Evolutionary conservation across 2,797 vertebrate genomes (phyloP), one percentile per base, ranked within the genome.

Genomic region (Tragopan temminckii): DNA sequence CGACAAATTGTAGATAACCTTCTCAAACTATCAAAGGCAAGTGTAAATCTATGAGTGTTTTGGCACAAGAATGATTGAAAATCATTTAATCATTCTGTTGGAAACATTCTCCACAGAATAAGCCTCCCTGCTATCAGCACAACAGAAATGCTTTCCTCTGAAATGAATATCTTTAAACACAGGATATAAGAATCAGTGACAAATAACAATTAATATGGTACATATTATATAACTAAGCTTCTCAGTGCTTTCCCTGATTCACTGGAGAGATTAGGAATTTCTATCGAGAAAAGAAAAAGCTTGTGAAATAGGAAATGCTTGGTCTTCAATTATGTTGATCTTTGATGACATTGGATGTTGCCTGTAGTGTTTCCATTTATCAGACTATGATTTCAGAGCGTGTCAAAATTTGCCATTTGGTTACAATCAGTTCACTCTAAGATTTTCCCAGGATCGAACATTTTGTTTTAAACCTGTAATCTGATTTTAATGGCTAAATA

Each of bases 101-200:
- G 72, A 88, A 95, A 83, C 23, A 80, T 24, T 36, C n/a, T 85
- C 29, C 29, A 58, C 20, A 64, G 69, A 16, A 67, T 4, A 5
- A 72, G 6, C 18, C n/a, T 80, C 42, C 55, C 46, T 78, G 58
- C 33, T 85, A 92, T 78, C 85, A 85, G 24, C 29, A 29, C 50
- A 69, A 46, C 33, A 91, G 72, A 76, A 89, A 83, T 43, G 38
- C 15, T 45, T 85, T 62, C 45, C 50, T 89, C 80, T 85, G 80
- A 91, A 85, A 92, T 80, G 2, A 83, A 31, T 72, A 81, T 88
- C 72, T 24, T 76, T 85, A 91, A 85, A 85, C 50, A 18, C 4
- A 57, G 58, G 63, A 69, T 89, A 67, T 79, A 76, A 95, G 92
- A 92, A 68, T 78, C 66, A 62, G 38, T 75, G 58, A 38, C 38